Conservation (phyloP, 1,140 invertebrate species). For the Bombus superbus region DNA sequence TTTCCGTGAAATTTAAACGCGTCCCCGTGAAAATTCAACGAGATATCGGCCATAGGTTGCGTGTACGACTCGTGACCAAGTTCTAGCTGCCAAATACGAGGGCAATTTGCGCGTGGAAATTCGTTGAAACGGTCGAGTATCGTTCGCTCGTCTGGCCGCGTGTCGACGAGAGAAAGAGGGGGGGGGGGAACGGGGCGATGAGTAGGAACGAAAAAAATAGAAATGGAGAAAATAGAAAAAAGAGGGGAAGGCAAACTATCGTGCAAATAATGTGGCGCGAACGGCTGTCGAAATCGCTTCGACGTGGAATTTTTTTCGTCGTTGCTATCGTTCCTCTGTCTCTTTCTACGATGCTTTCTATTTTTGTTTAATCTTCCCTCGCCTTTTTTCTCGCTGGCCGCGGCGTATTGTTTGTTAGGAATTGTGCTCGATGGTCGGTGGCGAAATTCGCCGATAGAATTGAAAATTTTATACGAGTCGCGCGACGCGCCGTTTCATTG, state of each 20-base stretch:
- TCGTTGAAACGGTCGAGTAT: constrained; percentile 4
- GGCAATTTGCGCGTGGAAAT: constrained; percentile 30
- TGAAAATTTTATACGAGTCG: constrained; percentile 26
- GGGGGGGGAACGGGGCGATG: too few species aligned
- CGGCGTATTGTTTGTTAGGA: neutral
- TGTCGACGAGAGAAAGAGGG: too few species aligned
- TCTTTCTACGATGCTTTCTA: neutral
- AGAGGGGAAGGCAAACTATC: neutral
- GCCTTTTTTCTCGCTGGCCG: too few species aligned
- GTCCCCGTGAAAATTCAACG: constrained; percentile 9
- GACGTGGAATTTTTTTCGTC: constrained; percentile 18
- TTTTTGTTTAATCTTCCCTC: neutral
- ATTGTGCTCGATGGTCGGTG: neutral
- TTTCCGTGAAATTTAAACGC: neutral
- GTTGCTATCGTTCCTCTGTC: too few species aligned
- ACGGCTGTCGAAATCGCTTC: constrained; percentile 11
- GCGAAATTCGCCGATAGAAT: constrained; percentile 21
- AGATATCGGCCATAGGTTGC: neutral
- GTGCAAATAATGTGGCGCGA: constrained; percentile 31
- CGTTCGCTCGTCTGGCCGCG: neutral
- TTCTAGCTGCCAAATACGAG: neutral
- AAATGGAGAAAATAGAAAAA: neutral
- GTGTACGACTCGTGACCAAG: neutral
- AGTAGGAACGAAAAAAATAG: neutral
- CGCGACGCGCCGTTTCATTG: neutral